Evolutionary conservation across 1,140 invertebrate species (phyloP).

Genomic region (Nautilus pompilius): DNA sequence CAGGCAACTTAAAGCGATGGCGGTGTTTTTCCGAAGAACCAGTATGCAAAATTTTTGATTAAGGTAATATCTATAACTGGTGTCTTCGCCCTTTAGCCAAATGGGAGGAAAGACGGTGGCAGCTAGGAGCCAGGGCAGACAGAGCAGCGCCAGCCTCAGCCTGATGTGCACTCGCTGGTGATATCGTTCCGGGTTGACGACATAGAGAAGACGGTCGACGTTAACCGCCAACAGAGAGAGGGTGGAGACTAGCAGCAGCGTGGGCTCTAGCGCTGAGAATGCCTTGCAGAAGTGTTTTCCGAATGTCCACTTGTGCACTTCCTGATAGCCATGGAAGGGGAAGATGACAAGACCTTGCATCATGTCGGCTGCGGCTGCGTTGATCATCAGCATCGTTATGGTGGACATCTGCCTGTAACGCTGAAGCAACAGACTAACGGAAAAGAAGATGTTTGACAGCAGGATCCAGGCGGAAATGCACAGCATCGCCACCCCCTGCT

Average conservation of each 20-base stretch:
- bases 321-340: not conserved
- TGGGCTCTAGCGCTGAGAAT: not conserved
- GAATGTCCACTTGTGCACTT: not conserved
- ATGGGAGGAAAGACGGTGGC: not conserved
- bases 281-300: not conserved
- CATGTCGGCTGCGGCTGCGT: not conserved
- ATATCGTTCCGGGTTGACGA: not conserved
- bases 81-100: not conserved
- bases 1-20: not conserved
- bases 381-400: not conserved
- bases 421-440: not conserved
- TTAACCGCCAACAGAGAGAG: not conserved
- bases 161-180: not conserved
- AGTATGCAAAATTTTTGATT: not conserved
- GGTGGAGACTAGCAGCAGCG: not conserved
- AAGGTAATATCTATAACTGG: not conserved
- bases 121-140: not conserved
- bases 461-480: not conserved
- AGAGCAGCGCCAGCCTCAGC: not conserved
- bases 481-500: too few relatives aligned
- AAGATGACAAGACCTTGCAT: not conserved
- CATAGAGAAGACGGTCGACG: not conserved
- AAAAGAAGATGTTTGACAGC: not conserved
- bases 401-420: not conserved
- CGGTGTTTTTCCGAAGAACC: not conserved